Evolutionary conservation across 2,797 vertebrate species (phyloP), one percentile per base, ranked within the genome.

Genomic region (Paratrypauchen microcephalus): DNA sequence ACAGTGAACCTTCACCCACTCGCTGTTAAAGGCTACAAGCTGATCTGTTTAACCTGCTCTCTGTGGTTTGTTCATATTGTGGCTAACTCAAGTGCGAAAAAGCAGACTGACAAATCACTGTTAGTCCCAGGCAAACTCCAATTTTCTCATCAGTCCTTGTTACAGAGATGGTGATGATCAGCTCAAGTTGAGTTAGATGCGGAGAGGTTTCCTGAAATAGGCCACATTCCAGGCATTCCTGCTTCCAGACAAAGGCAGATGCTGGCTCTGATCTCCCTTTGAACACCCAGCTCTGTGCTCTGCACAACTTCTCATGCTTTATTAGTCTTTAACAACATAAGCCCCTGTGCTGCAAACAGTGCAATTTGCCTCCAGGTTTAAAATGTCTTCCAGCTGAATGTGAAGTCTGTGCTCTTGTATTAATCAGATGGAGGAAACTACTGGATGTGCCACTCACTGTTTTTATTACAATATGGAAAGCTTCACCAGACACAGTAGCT

Each of bases 151-250:
- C 86, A 81, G 86, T 87, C 83, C 84, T 85, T 83, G 86, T 66
- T 70, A 64, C 76, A 45, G 74, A 76, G 80, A 77, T 72, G 56
- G 80, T 2, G 9, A 79, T 69, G 71, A 77, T 80, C 58, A 74
- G 73, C 69, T 71, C 72, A 77, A 88, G 63, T 76, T 76, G 79
- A 82, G 79, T 78, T 78, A 28, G 79, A 84, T 76, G 78, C 79
- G 73, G 72, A 66, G 78, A 79, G 81, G 73, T 86, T 87, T 88
- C 81, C 86, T 83, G 82, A 90, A 91, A 91, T 90, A 90, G 83
- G 78, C 83, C 66, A 65, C 90, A 93, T 93, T 93, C 91, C 83
- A 83, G 80, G 78, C 90, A 92, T 92, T 91, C 89, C 77, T 68
- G 61, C 66, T 79, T 66, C 71, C 85, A 89, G 85, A 92, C 90